Conservation (phyloP, 2,113 vertebrate species). For the Gopherus flavomarginatus region DNA sequence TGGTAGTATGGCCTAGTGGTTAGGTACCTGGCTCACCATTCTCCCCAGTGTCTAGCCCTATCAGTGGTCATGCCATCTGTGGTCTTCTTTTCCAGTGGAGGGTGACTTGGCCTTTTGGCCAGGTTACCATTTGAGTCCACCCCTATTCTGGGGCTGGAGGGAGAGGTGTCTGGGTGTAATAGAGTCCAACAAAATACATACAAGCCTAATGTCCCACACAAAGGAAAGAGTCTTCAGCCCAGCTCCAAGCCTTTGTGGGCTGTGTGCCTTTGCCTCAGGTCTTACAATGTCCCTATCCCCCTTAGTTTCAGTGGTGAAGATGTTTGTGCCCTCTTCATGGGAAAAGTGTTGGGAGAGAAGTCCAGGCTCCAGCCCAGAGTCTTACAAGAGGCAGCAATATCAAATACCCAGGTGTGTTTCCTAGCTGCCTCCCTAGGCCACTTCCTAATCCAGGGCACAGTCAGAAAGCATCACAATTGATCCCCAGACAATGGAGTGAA, state of each 20-base stretch:
- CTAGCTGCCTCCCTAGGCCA: not conserved
- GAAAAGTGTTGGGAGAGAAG: not conserved
- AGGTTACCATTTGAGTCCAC: not conserved
- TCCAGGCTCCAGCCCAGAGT: not conserved
- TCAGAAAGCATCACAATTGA: not conserved
- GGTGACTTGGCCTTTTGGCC: not conserved
- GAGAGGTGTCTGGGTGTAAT: not conserved
- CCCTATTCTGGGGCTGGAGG: not conserved
- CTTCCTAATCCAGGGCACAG: not conserved
- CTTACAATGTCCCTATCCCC: not conserved
- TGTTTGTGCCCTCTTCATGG: not conserved
- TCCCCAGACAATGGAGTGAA: not conserved
- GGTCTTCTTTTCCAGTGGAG: not conserved
- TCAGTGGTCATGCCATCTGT: not conserved
- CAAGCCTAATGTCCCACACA: not conserved
- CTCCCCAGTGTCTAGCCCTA: not conserved
- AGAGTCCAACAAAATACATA: not conserved
- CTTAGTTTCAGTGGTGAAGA: not conserved
- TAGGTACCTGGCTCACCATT: not conserved
- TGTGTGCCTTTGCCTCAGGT: not conserved
- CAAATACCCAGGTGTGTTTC: not conserved
- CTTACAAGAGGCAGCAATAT: not conserved
- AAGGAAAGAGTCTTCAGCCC: not conserved
- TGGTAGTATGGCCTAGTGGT: not conserved
- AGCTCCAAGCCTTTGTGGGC: not conserved